A percentile compares a stretch with the other conserved stretches of the same genome.
Evolutionary conservation across 2,797 vertebrate species (phyloP).

Genomic region (Melanotaenia parkinsoni): DNA sequence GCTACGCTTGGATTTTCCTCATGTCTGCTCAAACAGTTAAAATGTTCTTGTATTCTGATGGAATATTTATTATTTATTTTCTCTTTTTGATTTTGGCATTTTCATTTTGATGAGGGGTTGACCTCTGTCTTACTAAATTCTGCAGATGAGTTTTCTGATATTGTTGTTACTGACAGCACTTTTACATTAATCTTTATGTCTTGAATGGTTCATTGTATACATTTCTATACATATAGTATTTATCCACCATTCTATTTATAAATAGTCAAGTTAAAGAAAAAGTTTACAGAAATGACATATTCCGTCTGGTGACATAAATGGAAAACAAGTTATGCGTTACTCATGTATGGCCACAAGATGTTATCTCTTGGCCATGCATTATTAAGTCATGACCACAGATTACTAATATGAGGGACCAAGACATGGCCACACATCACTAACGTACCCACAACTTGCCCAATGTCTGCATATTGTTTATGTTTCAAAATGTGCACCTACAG

Average conservation of each 20-base stretch:
- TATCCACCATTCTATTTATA: not conserved
- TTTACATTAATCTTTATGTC: not conserved
- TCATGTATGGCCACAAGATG: not conserved
- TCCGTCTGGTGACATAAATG: too few species aligned
- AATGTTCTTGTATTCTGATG: slow-evolving; percentile 36
- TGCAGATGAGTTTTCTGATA: slow-evolving; percentile 1
- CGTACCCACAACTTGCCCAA: not conserved
- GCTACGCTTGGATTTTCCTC: slow-evolving; percentile 67
- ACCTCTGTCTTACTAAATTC: slow-evolving; percentile 32
- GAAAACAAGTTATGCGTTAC: too few species aligned
- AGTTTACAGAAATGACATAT: not conserved
- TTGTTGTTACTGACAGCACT: not conserved
- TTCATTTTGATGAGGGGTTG: slow-evolving; percentile 51
- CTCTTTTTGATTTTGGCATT: slow-evolving; percentile 43
- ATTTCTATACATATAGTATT: not conserved
- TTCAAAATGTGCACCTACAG: too few species aligned
- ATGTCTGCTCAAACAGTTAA: slow-evolving; percentile 55
- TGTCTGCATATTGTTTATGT: too few species aligned
- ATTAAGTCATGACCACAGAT: not conserved
- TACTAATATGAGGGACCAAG: not conserved
- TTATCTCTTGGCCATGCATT: not conserved
- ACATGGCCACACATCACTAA: not conserved
- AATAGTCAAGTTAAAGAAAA: not conserved
- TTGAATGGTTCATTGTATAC: not conserved
- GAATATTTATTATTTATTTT: slow-evolving; percentile 18